Base-by-base conservation (phyloP, 2,888 invertebrate species). In the Campaea margaritaria region DNA sequence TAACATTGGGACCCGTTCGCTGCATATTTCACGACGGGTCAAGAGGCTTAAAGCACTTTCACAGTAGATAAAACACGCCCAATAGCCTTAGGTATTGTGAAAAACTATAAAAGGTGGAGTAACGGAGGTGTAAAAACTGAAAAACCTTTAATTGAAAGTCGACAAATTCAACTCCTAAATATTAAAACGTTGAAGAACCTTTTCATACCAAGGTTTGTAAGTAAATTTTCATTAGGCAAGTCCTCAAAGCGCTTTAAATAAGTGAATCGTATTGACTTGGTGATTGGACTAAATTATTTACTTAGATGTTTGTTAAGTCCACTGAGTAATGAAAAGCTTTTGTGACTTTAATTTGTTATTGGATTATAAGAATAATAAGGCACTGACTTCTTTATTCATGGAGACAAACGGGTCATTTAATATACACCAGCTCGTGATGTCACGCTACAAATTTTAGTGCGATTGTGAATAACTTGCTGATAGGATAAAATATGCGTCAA, bases 21-120 rank as follows among this genome's bases (percentile, higher is more conserved):
- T 79, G 78, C 73, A 75, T 79, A 79, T 79, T 82, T 82, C 73
- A 79, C 75, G 73, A 73, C 58, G 65, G 78, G 75, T 74, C 77
- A 75, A 75, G 70, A 67, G 67, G 67, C 70, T 72, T 75, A 67
- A 72, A 79, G 68, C 68, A 76, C 72, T 78, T 79, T 78, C 70
- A 75, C 75, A 69, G 67, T 74, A 75, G 69, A 77, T 74, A 77
- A 80, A 79, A 74, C 69, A 68, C 55, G 31, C 46, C 47, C 51
- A 47, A 56, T 56, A 60, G 58, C 64, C 52, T 61, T 59, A 58
- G 55, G 53, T 51, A 64, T 68, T 68, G 53, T 62, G 66, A 69
- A 71, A 59, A 59, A 59, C 54, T 59, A 49, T 54, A 39, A 59
- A 70, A 69, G 71, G 69, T 75, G 51, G 62, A 62, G 64, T 13